Evolutionary conservation across 1,140 invertebrate genomes (phyloP), one percentile per base, ranked within the genome.

Genomic region (Drosophila pallidifrons): DNA sequence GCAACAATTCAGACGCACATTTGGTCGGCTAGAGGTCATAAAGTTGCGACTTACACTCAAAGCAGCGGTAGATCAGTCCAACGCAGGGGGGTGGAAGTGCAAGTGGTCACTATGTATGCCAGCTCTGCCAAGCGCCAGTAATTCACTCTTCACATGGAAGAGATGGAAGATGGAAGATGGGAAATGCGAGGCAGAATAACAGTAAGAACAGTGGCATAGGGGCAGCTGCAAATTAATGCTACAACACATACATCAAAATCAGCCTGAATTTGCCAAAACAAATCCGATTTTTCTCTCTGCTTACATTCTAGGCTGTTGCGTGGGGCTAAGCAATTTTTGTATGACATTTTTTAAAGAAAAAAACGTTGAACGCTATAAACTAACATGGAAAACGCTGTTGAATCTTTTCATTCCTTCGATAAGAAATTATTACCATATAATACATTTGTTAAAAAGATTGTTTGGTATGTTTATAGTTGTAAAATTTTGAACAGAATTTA

Each of bases 1-100:
- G 51, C 49, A 69, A 61, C 81, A 73, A 80, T 77, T 67, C 65
- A 77, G 77, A 85, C 81, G 81, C 81, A 83, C 81, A 77, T 82
- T 72, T 83, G 63, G 65, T 75, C n/a, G 60, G 65, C 77, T 79
- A 85, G 57, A 80, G 81, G 65, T 77, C 81, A 78, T 85, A 81
- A 83, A 85, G 75, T 80, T 77, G 55, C 81, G 68, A 80, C 77
- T 83, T 80, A 80, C 64, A 46, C 73, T 47, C 67, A 47, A 72
- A 51, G 15, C 52, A 59, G 32, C 15, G 49, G 41, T 28, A 41
- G 41, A 35, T 51, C 32, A 32, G 41, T 13, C 4, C 2, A n/a
- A 43, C 35, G 64, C 64, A 69, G 52, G 57, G 47, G 65, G 30
- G 49, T 51, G 45, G n/a, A 55, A 13, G 20, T 25, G 20, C 20